Conservation (phyloP, 2,888 invertebrate genomes). For the Pomacea canaliculata region DNA sequence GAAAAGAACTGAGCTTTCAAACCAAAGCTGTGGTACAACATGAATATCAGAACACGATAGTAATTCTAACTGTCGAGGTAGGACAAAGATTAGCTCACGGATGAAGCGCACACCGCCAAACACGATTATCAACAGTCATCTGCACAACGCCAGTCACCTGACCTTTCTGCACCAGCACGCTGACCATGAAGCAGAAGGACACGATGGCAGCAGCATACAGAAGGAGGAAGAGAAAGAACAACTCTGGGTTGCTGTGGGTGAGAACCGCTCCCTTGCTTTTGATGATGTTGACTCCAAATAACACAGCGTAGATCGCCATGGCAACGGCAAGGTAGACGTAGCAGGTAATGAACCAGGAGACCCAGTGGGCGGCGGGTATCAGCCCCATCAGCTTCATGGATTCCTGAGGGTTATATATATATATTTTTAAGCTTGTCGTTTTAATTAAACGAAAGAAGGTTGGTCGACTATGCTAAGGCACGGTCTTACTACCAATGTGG, state of each 20-base stretch:
- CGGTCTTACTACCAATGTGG: too few relatives aligned
- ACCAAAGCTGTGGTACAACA: too few relatives aligned
- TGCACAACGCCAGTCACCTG: not conserved
- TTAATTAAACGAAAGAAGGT: too few relatives aligned
- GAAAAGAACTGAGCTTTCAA: too few relatives aligned
- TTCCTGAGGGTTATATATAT: constrained; percentile 75
- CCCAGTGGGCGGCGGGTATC: constrained; percentile 84
- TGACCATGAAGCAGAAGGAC: constrained; percentile 84
- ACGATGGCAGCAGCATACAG: constrained; percentile 81
- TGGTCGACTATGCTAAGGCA: too few relatives aligned
- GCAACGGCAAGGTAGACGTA: constrained; percentile 78
- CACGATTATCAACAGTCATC: too few relatives aligned
- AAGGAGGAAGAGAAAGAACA: constrained; percentile 80
- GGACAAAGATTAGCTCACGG: too few relatives aligned
- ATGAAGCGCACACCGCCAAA: too few relatives aligned
- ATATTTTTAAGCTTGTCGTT: constrained; percentile 72
- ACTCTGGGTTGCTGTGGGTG: constrained; percentile 73
- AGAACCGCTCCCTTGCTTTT: constrained; percentile 40
- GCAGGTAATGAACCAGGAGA: constrained; percentile 85
- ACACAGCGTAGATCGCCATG: constrained; percentile 70
- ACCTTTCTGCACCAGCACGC: constrained; percentile 85
- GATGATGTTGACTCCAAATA: constrained; percentile 55
- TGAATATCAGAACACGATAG: too few relatives aligned
- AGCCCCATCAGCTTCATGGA: constrained; percentile 92
- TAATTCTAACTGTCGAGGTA: too few relatives aligned